These are phyloP conservation scores for Rhynchotus rufescens DNA, from an alignment of 2,797 vertebrate genomes.

Conservation along the genomic window DNA sequence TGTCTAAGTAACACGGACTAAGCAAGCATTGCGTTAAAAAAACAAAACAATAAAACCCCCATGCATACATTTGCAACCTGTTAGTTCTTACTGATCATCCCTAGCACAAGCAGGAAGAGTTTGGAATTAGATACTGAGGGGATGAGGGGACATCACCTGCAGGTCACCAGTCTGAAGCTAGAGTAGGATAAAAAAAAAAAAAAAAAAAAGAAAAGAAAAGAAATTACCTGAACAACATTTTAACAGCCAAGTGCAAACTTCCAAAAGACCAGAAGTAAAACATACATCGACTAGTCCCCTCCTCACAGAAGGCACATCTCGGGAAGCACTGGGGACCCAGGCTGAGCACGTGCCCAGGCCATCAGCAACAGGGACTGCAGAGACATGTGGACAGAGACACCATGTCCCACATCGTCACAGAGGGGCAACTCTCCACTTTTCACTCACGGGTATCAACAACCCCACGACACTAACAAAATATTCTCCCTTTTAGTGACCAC, in stretches of 20 bases:
- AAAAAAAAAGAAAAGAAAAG: constrained; percentile 17
- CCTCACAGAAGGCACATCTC: neutral
- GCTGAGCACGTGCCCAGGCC: fast-evolving
- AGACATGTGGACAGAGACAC: neutral
- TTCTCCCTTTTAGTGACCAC: neutral
- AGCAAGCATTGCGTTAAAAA: neutral
- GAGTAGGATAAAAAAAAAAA: neutral
- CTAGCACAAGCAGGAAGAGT: neutral
- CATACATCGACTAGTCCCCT: fast-evolving
- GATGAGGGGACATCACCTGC: neutral
- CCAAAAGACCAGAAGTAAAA: neutral
- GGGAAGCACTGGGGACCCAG: neutral
- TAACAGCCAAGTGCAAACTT: neutral
- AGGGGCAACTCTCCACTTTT: neutral
- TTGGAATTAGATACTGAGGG: neutral
- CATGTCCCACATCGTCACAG: neutral
- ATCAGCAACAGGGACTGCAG: neutral
- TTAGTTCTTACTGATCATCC: neutral
- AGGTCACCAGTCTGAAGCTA: neutral
- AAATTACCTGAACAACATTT: neutral
- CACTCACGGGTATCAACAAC: neutral
- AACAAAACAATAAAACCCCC: too few species aligned
- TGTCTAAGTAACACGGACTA: fast-evolving
- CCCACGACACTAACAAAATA: neutral
- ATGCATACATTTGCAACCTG: neutral